Base-by-base conservation (phyloP, 1,140 invertebrate species). In the Polypedilum vanderplanki region DNA sequence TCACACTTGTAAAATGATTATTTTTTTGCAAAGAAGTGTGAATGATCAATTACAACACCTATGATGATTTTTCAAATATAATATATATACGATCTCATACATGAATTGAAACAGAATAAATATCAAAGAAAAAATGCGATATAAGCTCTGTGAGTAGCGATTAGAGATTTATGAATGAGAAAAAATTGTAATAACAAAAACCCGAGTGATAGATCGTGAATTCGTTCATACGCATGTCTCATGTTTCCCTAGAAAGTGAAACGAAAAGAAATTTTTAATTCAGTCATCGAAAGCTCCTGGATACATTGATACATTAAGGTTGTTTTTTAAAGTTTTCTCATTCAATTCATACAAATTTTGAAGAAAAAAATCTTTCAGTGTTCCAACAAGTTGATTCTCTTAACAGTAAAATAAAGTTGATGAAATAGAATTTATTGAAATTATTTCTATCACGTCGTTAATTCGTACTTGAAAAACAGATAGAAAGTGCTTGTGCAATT, bases 61-160 rank as follows among this genome's bases (percentile, higher is more conserved):
- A n/a, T n/a, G n/a, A n/a, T 46, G 46, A 57, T 57, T 57, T 57
- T 57, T 57, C 46, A 57, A n/a, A n/a, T n/a, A 46, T 3, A 46
- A 46, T 10, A 46, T 10, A 46, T 46, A n/a, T 15, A 12, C 46
- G 10, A 57, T 57, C 12, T 57, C 46, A n/a, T 4, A 57, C 12
- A n/a, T 12, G 46, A 15, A 15, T 15, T 57, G 12, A 57, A 33
- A 33, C 2, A 33, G 24, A 33, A 33, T 33, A 33, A 33, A 3
- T 33, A 33, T 33, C 24, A 33, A 57, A 15, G 46, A n/a, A 57
- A 57, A 57, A 57, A 12, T 12, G 12, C 46, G 46, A n/a, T n/a
- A 57, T n/a, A n/a, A 15, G 46, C 12, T 57, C 7, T 15, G 46
- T n/a, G n/a, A 33, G 24, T 33, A 57, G 46, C 46, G n/a, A n/a